Evolutionary conservation across 2,888 invertebrate species (phyloP).

Genomic region (Germaria angustata): DNA sequence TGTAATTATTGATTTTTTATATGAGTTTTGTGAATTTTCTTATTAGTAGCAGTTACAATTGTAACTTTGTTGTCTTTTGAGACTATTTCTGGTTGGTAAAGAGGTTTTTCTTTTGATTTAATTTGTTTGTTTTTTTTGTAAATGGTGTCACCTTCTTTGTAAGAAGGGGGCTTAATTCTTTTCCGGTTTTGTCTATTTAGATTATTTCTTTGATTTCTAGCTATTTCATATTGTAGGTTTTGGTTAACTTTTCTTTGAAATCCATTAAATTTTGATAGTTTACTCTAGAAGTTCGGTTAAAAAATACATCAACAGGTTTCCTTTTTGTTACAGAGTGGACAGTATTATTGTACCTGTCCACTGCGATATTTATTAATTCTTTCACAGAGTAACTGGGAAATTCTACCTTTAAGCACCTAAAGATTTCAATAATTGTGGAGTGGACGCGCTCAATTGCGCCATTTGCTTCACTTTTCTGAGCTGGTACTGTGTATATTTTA

Average conservation of each 20-base stretch:
- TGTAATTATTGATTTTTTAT: not conserved
- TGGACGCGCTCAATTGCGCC: no score
- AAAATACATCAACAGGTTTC: not conserved
- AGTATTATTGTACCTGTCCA: not conserved
- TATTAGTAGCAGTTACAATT: not conserved
- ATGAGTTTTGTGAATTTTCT: not conserved
- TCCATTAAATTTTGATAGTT: not conserved
- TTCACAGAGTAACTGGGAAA: not conserved
- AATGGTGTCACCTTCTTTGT: not conserved
- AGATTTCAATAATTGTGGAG: not conserved
- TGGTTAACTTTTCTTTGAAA: not conserved
- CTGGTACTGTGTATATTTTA: constrained; percentile 46
- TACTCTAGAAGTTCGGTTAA: constrained; percentile 1
- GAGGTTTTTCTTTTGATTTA: no score
- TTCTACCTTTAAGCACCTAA: not conserved
- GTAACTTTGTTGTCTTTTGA: not conserved
- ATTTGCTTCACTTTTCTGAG: not conserved
- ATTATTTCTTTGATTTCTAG: not conserved
- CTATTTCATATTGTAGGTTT: not conserved
- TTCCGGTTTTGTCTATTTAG: not conserved
- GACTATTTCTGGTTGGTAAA: not conserved
- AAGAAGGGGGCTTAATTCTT: not conserved
- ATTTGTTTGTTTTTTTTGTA: not conserved
- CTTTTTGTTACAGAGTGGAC: not conserved
- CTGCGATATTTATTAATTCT: no score